These are phyloP conservation scores for Cephonodes hylas DNA, from an alignment of 2,888 invertebrate genomes.

Conservation along the genomic window DNA sequence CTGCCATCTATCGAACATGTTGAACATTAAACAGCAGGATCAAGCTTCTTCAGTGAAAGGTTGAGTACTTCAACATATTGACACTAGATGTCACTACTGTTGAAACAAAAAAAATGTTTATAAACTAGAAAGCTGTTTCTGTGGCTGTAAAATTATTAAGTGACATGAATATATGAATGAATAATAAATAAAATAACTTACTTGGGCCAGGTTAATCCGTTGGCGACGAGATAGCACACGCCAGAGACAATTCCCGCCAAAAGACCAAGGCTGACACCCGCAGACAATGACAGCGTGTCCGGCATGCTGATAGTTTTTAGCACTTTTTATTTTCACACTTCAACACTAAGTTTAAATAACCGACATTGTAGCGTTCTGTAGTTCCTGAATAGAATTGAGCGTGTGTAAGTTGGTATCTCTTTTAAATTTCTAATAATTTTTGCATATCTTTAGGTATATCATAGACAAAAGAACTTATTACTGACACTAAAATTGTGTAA, in stretches of 20 bases:
- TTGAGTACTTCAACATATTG: background rate
- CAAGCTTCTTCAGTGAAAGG: background rate
- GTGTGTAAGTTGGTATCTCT: background rate
- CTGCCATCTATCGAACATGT: background rate
- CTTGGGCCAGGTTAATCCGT: slow-evolving; percentile 77
- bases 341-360: slow-evolving; percentile 13
- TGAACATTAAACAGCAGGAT: background rate
- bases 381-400: background rate
- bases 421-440: background rate
- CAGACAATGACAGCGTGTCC: slow-evolving; percentile 78
- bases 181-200: too few species aligned
- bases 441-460: too few species aligned
- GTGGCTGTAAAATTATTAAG: too few species aligned
- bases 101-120: too few species aligned
- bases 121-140: too few species aligned
- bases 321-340: slow-evolving; percentile 21
- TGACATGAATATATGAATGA: too few species aligned
- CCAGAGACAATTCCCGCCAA: slow-evolving; percentile 86
- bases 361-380: background rate
- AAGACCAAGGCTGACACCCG: slow-evolving; percentile 83
- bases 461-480: too few species aligned
- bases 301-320: slow-evolving; percentile 62
- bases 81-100: slow-evolving; percentile 21
- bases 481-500: too few species aligned
- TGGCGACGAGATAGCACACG: slow-evolving; percentile 83